Conservation (phyloP, 2,797 vertebrate species). For the Ficedula albicollis region DNA sequence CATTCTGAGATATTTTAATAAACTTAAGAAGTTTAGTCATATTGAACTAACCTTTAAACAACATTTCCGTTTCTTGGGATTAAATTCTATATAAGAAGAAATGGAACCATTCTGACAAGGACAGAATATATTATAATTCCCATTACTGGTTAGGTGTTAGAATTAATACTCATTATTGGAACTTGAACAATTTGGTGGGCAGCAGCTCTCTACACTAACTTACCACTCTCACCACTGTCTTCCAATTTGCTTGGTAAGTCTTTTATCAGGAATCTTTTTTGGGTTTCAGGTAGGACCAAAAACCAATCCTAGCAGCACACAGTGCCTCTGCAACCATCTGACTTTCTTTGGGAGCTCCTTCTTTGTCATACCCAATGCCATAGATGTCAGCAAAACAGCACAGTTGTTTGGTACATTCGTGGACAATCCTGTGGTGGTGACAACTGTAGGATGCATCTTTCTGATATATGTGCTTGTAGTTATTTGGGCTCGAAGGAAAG, state of each 20-base stretch:
- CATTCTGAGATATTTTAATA: neutral
- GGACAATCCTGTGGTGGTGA: slow-evolving; percentile 91
- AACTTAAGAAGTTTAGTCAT: neutral
- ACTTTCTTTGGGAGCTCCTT: slow-evolving; percentile 95
- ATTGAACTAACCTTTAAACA: neutral
- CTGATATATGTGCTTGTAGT: slow-evolving; percentile 82
- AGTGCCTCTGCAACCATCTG: slow-evolving; percentile 93
- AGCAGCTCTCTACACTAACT: neutral
- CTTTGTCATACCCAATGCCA: slow-evolving; percentile 88
- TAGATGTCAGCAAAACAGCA: slow-evolving; percentile 85
- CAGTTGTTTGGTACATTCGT: slow-evolving; percentile 91
- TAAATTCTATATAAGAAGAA: neutral
- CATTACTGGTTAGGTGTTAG: neutral
- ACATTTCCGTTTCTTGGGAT: neutral
- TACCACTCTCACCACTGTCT: neutral
- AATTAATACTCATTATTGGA: neutral
- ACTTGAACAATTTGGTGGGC: neutral
- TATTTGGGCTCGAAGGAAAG: slow-evolving; percentile 91
- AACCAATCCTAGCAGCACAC: slow-evolving; percentile 81
- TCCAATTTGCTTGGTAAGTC: neutral
- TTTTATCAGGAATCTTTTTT: neutral
- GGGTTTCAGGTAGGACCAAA: slow-evolving; percentile 86
- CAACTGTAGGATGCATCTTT: slow-evolving; percentile 88
- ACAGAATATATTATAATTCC: neutral
- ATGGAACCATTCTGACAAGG: neutral